These are phyloP conservation scores for Ornithoptera alexandrae DNA, from an alignment of 2,888 invertebrate species.

Conservation along the genomic window DNA sequence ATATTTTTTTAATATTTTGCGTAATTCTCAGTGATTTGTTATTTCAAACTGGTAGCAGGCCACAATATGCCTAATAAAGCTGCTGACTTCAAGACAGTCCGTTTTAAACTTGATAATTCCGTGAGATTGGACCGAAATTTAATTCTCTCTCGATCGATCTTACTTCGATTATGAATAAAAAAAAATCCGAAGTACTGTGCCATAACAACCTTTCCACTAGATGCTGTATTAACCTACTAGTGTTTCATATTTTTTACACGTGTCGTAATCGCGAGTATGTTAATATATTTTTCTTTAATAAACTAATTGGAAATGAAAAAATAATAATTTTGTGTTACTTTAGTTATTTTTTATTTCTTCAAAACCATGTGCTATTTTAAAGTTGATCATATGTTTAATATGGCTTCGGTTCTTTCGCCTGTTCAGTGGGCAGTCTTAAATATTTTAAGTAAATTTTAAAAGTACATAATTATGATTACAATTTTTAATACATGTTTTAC, in stretches of 20 bases:
- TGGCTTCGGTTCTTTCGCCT: background rate
- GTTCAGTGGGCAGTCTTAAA: background rate
- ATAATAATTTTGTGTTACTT: conserved; percentile 16
- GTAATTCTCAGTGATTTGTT: conserved; percentile 34
- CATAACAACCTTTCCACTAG: conserved; percentile 24
- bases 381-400: conserved; percentile 24
- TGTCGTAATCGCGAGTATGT: conserved; percentile 14
- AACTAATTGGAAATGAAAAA: conserved; percentile 19
- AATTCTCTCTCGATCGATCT: conserved; percentile 9
- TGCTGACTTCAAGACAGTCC: background rate
- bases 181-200: conserved; percentile 25
- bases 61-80: conserved; percentile 8
- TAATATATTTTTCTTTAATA: conserved; percentile 9
- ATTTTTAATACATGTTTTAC: no score
- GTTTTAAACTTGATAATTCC: conserved; percentile 13
- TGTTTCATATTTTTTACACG: background rate
- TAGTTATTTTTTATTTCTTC: conserved; percentile 27
- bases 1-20: conserved; percentile 35
- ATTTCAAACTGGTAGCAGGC: conserved; percentile 34
- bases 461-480: background rate
- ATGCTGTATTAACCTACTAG: conserved; percentile 17
- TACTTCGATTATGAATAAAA: conserved; percentile 18
- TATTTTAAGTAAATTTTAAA: background rate
- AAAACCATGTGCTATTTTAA: conserved; percentile 22
- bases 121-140: conserved; percentile 13